phyloP scores from a whole-genome alignment of 2,888 invertebrate species.

The Lordiphosa andalusiaca region DNA sequence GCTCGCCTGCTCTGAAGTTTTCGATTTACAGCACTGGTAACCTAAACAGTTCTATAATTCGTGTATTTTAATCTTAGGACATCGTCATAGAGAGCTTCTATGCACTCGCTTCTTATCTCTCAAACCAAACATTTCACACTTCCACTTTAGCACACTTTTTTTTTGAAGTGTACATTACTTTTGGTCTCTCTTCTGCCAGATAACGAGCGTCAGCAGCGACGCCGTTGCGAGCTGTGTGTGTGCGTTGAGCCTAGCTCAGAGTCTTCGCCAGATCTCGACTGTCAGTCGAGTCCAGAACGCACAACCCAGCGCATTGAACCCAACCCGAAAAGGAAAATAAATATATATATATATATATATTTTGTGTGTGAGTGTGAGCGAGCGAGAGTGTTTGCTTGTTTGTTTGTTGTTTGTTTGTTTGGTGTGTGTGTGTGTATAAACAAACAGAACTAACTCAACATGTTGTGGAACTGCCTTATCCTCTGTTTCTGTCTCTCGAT shows the following conservation, averaged over 20 bases:
- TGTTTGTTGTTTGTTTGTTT: no score
- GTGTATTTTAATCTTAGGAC: no score
- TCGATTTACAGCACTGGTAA: no score
- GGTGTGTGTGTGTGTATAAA: not conserved
- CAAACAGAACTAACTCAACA: not conserved
- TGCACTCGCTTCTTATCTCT: no score
- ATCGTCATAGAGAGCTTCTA: no score
- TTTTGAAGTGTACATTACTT: conserved; percentile 26
- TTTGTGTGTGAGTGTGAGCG: not conserved
- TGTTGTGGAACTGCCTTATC: conserved; percentile 12
- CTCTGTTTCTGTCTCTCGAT: conserved; percentile 19
- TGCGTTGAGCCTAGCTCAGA: conserved; percentile 43
- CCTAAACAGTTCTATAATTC: no score
- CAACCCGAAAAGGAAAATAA: not conserved
- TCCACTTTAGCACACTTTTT: not conserved
- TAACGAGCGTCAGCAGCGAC: conserved; percentile 38
- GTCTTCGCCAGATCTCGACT: conserved; percentile 14
- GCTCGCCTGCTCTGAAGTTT: no score
- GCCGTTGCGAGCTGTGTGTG: conserved; percentile 14
- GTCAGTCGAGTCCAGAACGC: conserved; percentile 55
- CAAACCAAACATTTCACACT: no score
- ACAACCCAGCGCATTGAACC: conserved; percentile 50
- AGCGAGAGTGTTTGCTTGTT: not conserved
- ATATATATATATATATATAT: not conserved
- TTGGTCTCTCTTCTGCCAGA: conserved; percentile 33